Evolutionary conservation across 2,888 invertebrate species (phyloP), one percentile per base, ranked within the genome.

Genomic region (Biston stratarius): DNA sequence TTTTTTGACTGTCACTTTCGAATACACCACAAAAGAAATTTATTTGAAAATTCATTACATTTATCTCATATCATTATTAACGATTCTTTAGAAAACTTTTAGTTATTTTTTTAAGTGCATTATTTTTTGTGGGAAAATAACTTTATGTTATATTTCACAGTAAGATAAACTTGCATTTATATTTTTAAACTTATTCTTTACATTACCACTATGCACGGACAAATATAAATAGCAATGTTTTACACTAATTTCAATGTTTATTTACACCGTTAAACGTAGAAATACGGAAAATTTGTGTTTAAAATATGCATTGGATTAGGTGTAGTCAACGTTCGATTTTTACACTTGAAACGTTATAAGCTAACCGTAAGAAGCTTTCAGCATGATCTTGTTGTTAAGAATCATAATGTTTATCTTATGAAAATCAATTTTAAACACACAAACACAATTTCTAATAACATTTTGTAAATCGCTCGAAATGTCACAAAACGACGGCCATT

Each of bases 401-500:
- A 77, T 75, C 75, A 77, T 80, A 74, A 77, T 83, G 80, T 88
- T 87, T 88, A 84, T 86, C 82, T 88, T 84, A 87, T 84, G 74
- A 86, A 82, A 81, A 65, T 65, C 76, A 75, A 80, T 75, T 79
- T 81, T 75, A 77, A 74, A 70, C 78, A 81, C 70, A 75, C 78
- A 80, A 79, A 68, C 74, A 76, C 71, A 82, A 78, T 81, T 85
- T 81, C 65, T 44, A 63, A 51, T 72, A 72, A 73, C 81, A 83
- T 84, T 85, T 84, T 83, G 78, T 77, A 82, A 74, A 78, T 81
- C 80, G 77, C 81, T 76, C 76, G 79, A 89, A 91, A 91, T 83
- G 91, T 90, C 92, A 91, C 82, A 88, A 81, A 79, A 68, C 71
- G 77, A 80, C 83, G 88, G 92, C 92, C 92, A 92, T 92, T 87